These are phyloP conservation scores for Falco peregrinus DNA, from an alignment of 2,797 vertebrate genomes.

Conservation along the genomic window DNA sequence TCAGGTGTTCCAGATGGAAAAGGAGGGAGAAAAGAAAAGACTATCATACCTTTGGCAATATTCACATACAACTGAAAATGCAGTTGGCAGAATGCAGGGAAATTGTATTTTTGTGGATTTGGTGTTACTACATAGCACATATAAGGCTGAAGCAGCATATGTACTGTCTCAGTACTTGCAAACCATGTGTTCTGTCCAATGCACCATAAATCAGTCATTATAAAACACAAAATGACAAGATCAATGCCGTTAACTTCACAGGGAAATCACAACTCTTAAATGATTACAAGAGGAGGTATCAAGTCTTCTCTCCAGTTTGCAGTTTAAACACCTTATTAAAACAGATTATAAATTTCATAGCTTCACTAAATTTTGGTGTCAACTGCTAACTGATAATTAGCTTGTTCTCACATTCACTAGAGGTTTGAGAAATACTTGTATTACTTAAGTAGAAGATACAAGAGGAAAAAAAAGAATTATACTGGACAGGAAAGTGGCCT, in stretches of 20 bases:
- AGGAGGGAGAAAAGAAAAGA: not conserved
- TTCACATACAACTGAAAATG: not conserved
- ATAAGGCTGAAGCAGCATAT: not conserved
- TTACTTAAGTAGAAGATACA: not conserved
- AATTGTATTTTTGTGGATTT: not conserved
- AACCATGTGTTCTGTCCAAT: not conserved
- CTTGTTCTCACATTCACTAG: not conserved
- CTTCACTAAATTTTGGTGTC: not conserved
- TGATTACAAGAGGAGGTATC: not conserved
- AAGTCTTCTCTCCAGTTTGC: not conserved
- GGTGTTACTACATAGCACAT: not conserved
- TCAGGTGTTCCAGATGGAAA: not conserved
- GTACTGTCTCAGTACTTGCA: not conserved
- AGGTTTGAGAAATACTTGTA: not conserved
- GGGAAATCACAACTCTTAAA: not conserved
- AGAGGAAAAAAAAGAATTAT: not conserved
- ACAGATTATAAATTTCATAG: not conserved
- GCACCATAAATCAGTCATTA: not conserved
- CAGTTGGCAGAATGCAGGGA: not conserved
- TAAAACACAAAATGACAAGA: not conserved
- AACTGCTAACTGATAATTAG: not conserved
- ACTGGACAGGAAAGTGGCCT: not conserved
- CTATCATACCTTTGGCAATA: not conserved
- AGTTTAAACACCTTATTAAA: not conserved
- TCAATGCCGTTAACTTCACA: not conserved